Evolutionary conservation across 2,797 vertebrate species (phyloP), one percentile per base, ranked within the genome.

Genomic region (Spinibarbus caldwelli): DNA sequence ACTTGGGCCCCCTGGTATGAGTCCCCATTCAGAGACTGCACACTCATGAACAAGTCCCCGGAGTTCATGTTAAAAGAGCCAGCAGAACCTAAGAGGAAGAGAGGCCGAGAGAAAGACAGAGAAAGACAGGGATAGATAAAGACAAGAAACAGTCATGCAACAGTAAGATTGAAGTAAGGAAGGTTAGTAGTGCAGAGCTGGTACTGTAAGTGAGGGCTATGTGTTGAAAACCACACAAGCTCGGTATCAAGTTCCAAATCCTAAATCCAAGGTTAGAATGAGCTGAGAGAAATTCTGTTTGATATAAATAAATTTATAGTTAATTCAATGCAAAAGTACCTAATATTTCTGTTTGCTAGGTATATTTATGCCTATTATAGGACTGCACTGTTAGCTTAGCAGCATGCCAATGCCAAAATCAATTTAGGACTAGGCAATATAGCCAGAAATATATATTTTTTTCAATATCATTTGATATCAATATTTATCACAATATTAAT

Each of bases 61-160:
- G 98, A 98, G 96, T 99, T 99, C 97, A 99, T 98, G 97, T 98
- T 99, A 98, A 99, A 99, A 97, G 98, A 98, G 95, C 96, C 98
- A 95, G 98, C 98, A 96, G 98, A 99, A 98, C 98, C 98, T 99
- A 97, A 92, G 90, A 86, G 70, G 71, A 59, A 89, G 78, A 88
- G 72, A 87, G 80, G 83, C 41, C 45, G 68, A 72, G 76, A 84
- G 78, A 54, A 54, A 10, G 80, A 73, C 34, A 62, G 64, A 79
- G 84, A 90, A 84, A 84, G 91, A 82, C 89, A 73, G 89, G 84
- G 80, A 90, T 91, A 85, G 91, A 93, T 91, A 90, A 91, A 90
- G 92, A 92, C 87, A 91, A 89, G 94, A 92, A 91, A 91, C 89
- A 90, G 92, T 89, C 94, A 94, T 95, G 94, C 94, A 91, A 90